Percentiles rank a stretch among this genome's conserved stretches.
Conservation (phyloP, 2,113 vertebrate genomes). For the Apteryx owenii region DNA sequence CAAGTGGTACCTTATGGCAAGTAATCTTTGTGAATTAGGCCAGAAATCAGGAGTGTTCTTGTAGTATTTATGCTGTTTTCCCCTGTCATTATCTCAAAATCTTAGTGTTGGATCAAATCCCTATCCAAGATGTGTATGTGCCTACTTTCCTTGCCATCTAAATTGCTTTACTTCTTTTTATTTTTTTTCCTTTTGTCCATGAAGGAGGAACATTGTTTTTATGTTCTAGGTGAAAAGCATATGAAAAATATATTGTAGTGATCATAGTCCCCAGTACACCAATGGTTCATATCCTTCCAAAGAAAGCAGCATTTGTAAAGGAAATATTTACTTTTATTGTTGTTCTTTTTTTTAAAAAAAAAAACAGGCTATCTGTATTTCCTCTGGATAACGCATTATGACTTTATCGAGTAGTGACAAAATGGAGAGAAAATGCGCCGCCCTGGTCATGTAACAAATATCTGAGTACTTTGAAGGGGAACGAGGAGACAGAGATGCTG, state of each 20-base stretch:
- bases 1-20: constrained; percentile 50
- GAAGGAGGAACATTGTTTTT: not conserved
- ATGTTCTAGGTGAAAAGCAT: not conserved
- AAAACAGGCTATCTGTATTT: not conserved
- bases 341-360: not conserved
- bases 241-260: not conserved
- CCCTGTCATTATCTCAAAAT: not conserved
- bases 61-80: constrained; percentile 5
- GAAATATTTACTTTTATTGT: not conserved
- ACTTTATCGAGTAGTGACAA: not conserved
- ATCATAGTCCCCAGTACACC: fast-evolving
- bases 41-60: not conserved
- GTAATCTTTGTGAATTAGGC: constrained; percentile 35
- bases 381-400: not conserved
- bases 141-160: not conserved
- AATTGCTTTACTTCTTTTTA: not conserved
- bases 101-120: not conserved
- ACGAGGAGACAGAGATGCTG: not conserved
- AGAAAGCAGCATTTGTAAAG: not conserved
- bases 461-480: not conserved
- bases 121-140: not conserved
- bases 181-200: not conserved
- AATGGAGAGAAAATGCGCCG: not conserved
- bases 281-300: not conserved
- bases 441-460: fast-evolving